phyloP scores from a whole-genome alignment of 2,797 vertebrate genomes.

The Urocyon cinereoargenteus region DNA sequence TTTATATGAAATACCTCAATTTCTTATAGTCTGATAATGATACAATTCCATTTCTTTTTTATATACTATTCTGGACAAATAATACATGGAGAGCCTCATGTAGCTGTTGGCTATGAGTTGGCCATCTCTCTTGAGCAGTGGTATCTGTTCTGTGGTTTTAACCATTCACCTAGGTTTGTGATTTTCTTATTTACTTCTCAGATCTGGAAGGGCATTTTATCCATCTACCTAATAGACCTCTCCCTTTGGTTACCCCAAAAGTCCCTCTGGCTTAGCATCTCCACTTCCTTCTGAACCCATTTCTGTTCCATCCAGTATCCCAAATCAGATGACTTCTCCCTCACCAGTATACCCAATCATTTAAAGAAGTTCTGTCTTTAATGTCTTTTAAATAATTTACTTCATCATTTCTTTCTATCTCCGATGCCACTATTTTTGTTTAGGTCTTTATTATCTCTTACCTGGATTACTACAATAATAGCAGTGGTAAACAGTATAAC shows the following conservation, averaged over 20 bases:
- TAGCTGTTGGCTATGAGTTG: neutral
- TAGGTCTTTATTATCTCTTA: neutral
- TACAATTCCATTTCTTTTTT: slow-evolving; percentile 26
- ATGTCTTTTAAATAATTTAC: neutral
- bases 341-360: neutral
- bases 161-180: neutral
- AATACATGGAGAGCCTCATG: neutral
- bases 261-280: neutral
- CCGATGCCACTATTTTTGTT: neutral
- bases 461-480: neutral
- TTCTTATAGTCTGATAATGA: slow-evolving; percentile 3
- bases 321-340: neutral
- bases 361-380: slow-evolving; percentile 25
- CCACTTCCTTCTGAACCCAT: slow-evolving; percentile 2
- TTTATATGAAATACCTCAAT: slow-evolving; percentile 26
- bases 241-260: neutral
- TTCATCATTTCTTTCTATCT: slow-evolving; percentile 5
- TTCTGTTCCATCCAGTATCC: neutral
- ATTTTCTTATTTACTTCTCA: slow-evolving; percentile 20
- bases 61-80: slow-evolving; percentile 4
- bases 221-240: neutral
- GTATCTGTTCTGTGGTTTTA: slow-evolving; percentile 19
- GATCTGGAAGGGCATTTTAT: neutral
- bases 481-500: neutral
- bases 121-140: neutral